Evolutionary conservation across 2,113 vertebrate genomes (phyloP).

Genomic region (Actenoides lindsayi): DNA sequence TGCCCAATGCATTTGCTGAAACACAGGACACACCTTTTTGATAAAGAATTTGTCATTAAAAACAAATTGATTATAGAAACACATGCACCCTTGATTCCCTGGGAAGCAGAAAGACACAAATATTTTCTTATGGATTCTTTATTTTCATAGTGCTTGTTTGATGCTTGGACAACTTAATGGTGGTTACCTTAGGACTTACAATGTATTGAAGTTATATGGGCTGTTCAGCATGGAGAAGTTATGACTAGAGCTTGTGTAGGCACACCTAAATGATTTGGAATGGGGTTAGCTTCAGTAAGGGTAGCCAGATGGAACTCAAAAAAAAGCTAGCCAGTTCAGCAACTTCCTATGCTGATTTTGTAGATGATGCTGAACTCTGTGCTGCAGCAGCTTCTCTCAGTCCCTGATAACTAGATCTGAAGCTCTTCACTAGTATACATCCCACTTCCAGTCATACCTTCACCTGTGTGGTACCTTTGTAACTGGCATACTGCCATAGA

Average conservation of each 20-base stretch:
- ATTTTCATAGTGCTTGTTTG: neutral
- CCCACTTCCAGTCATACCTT: neutral
- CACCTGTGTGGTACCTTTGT: neutral
- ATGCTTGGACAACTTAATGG: neutral
- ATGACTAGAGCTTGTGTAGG: neutral
- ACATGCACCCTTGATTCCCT: neutral
- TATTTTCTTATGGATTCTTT: neutral
- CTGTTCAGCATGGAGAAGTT: neutral
- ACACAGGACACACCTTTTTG: slow-evolving; percentile 2
- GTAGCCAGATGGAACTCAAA: neutral
- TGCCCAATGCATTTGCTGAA: neutral
- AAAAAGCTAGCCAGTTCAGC: neutral
- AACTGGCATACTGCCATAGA: neutral
- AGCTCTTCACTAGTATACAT: neutral
- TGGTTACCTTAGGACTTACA: neutral
- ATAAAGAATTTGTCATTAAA: slow-evolving; percentile 31
- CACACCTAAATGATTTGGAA: neutral
- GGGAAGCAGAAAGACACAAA: neutral
- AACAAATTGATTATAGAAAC: slow-evolving; percentile 16
- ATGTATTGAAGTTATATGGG: neutral
- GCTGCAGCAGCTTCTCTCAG: neutral
- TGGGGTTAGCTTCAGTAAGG: neutral
- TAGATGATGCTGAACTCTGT: neutral
- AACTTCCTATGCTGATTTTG: neutral
- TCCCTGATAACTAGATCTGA: neutral